phyloP scores from a whole-genome alignment of 2,113 vertebrate genomes.

The Alligator sinensis region DNA sequence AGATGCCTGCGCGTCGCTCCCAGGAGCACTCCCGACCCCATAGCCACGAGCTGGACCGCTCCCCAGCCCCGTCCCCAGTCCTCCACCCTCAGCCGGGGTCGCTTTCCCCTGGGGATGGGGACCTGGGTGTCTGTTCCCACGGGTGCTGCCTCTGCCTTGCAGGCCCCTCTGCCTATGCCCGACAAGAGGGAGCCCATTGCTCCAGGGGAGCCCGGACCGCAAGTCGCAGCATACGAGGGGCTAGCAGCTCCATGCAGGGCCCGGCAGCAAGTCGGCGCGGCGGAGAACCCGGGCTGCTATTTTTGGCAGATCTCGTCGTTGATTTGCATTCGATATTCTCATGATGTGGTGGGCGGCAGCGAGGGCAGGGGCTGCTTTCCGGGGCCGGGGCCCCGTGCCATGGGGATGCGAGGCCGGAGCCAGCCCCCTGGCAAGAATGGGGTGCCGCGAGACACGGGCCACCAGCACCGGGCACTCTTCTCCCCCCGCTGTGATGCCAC shows the following conservation, averaged over 20 bases:
- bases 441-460: background rate
- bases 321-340: background rate
- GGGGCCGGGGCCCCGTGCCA: too few species aligned
- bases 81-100: background rate
- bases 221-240: too few species aligned
- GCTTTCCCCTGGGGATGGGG: too few species aligned
- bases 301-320: background rate
- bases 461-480: fast-evolving
- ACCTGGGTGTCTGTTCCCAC: background rate
- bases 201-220: too few species aligned
- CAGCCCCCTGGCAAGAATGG: background rate
- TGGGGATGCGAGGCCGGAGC: background rate
- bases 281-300: background rate
- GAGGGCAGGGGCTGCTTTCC: background rate
- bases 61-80: too few species aligned
- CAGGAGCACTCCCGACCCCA: too few species aligned
- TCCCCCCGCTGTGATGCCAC: fast-evolving
- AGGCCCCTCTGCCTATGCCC: too few species aligned
- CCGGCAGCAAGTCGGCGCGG: fast-evolving
- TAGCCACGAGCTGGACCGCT: background rate
- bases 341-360: background rate
- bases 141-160: too few species aligned
- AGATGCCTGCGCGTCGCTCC: too few species aligned
- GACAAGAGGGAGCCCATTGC: too few species aligned
- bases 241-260: background rate